Conservation (phyloP, 2,888 invertebrate species). For the Serripes groenlandicus region DNA sequence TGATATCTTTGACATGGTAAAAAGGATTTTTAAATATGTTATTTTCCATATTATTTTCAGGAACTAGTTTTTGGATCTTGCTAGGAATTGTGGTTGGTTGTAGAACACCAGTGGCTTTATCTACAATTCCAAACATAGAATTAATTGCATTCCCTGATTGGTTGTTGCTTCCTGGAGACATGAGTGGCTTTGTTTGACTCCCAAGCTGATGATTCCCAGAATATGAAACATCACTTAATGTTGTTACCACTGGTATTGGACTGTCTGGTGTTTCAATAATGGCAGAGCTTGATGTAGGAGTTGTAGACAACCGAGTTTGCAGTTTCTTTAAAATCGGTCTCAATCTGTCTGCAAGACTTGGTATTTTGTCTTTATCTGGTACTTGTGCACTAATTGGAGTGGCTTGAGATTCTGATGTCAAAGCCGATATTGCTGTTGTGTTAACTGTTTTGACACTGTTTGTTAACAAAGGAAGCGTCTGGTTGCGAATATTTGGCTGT, state of each 20-base stretch:
- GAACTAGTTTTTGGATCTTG: slow-evolving; percentile 21
- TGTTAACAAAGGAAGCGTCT: not conserved
- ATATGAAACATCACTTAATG: too few species aligned
- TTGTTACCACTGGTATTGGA: not conserved
- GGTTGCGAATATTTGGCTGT: not conserved
- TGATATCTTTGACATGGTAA: slow-evolving; percentile 42
- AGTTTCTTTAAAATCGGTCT: slow-evolving; percentile 6
- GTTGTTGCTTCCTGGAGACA: not conserved
- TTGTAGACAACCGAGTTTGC: not conserved
- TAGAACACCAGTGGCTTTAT: slow-evolving; percentile 11
- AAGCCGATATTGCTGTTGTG: not conserved
- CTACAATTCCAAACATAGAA: slow-evolving; percentile 7
- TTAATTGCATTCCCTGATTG: not conserved
- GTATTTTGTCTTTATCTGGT: not conserved
- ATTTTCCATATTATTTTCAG: not conserved
- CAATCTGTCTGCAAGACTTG: not conserved
- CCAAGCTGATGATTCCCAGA: not conserved
- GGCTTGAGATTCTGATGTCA: not conserved
- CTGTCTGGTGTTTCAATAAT: too few species aligned
- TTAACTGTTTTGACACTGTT: not conserved
- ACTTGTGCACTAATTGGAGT: not conserved
- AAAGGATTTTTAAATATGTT: not conserved
- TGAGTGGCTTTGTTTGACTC: not conserved
- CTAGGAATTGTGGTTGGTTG: slow-evolving; percentile 20
- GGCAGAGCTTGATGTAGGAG: too few species aligned